Evolutionary conservation across 2,888 invertebrate species (phyloP).

Genomic region (Arge pagana): DNA sequence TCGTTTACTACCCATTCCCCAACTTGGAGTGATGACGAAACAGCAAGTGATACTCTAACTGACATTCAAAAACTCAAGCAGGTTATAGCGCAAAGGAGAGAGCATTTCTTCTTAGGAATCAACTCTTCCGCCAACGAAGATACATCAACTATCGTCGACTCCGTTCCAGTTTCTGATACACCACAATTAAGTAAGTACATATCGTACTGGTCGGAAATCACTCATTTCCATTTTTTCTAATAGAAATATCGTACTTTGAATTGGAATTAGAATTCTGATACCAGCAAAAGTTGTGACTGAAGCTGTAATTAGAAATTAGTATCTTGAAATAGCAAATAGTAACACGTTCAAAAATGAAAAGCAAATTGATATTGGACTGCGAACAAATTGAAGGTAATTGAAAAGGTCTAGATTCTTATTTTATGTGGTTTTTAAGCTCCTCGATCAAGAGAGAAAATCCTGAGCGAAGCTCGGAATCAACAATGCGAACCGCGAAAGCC

Average conservation of each 20-base stretch:
- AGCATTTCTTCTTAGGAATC: constrained; percentile 41
- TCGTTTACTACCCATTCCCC: constrained; percentile 21
- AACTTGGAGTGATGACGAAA: constrained; percentile 32
- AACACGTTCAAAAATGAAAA: too few relatives aligned
- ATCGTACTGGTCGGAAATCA: too few relatives aligned
- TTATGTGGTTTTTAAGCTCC: constrained; percentile 8
- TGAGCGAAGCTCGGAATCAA: constrained; percentile 32
- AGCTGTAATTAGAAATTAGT: too few relatives aligned
- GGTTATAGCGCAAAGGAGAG: constrained; percentile 37
- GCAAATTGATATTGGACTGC: too few relatives aligned
- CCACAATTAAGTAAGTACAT: constrained; percentile 24
- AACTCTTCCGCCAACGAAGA: constrained; percentile 27
- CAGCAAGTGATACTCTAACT: constrained; percentile 31
- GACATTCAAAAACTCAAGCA: constrained; percentile 40
- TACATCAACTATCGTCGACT: too few relatives aligned
- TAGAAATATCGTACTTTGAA: too few relatives aligned
- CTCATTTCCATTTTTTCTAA: too few relatives aligned
- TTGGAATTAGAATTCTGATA: neutral
- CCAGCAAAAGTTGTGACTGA: neutral
- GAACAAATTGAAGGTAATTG: too few relatives aligned
- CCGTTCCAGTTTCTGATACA: constrained; percentile 16
- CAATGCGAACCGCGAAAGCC: constrained; percentile 47
- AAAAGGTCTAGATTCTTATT: neutral
- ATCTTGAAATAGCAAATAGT: too few relatives aligned
- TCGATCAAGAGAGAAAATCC: constrained; percentile 23